Conservation (phyloP, 2,113 vertebrate species). For the Canis aureus region DNA sequence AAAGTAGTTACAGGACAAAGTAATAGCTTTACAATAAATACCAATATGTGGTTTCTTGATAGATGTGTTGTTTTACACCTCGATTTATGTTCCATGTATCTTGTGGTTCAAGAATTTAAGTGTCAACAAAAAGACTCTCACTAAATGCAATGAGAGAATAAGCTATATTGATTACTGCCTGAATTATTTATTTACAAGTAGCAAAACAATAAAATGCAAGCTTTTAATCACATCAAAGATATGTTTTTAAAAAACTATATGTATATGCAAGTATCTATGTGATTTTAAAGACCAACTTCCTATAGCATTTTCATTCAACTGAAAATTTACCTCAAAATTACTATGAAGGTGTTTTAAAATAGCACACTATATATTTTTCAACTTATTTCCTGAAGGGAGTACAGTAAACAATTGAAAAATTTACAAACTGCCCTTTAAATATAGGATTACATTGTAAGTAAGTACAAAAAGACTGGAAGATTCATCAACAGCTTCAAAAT, state of each 20-base stretch:
- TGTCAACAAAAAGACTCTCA: slow-evolving; percentile 43
- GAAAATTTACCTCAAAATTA: slow-evolving; percentile 47
- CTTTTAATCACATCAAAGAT: slow-evolving; percentile 58
- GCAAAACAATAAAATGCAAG: slow-evolving; percentile 56
- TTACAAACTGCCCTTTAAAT: slow-evolving; percentile 25
- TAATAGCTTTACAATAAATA: slow-evolving; percentile 70
- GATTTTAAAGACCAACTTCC: slow-evolving; percentile 31
- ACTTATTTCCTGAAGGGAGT: slow-evolving; percentile 1
- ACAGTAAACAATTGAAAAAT: slow-evolving; percentile 32
- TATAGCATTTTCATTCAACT: neutral
- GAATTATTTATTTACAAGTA: slow-evolving; percentile 68
- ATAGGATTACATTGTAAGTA: slow-evolving; percentile 8
- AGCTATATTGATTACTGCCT: slow-evolving; percentile 52
- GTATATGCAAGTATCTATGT: slow-evolving; percentile 13
- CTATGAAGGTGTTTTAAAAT: neutral
- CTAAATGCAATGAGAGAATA: slow-evolving; percentile 68
- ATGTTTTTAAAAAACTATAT: slow-evolving; percentile 37
- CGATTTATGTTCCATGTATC: slow-evolving; percentile 61
- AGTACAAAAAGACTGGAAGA: slow-evolving; percentile 23
- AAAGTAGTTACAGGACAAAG: slow-evolving; percentile 70
- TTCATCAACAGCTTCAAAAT: slow-evolving; percentile 39
- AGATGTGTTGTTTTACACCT: slow-evolving; percentile 59
- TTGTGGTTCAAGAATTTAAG: slow-evolving; percentile 61
- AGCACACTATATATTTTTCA: neutral
- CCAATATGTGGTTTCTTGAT: slow-evolving; percentile 52